Conservation (phyloP, 2,888 invertebrate genomes). For the Leptinotarsa tumamoca region DNA sequence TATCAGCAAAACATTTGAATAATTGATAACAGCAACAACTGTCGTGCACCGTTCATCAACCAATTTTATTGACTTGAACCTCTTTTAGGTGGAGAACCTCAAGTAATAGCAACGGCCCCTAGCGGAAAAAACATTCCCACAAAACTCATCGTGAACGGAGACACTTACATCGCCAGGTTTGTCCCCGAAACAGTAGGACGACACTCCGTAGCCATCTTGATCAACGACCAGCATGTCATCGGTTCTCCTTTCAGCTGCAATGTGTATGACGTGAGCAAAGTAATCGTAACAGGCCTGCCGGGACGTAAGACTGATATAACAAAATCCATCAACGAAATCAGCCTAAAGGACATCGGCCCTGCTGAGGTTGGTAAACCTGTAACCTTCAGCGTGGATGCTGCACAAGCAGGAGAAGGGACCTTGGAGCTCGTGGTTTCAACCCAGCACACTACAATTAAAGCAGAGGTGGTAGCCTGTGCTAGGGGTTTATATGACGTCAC, state of each 20-base stretch:
- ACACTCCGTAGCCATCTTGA: conserved; percentile 84
- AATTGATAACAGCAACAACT: no score
- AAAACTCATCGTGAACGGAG: conserved; percentile 75
- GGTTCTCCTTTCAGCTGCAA: conserved; percentile 96
- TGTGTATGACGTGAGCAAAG: conserved; percentile 91
- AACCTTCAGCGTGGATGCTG: conserved; percentile 94
- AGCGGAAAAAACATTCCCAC: conserved; percentile 84
- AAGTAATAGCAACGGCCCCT: conserved; percentile 83
- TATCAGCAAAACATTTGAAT: no score
- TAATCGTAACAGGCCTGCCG: conserved; percentile 76
- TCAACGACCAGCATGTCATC: conserved; percentile 86
- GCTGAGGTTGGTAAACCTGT: conserved; percentile 85
- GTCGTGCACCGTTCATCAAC: no score
- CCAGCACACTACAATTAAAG: conserved; percentile 86
- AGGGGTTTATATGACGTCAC: conserved; percentile 93
- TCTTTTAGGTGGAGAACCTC: conserved; percentile 72
- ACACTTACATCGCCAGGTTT: conserved; percentile 83
- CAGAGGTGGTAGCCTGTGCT: conserved; percentile 87
- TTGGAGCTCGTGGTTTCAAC: conserved; percentile 92
- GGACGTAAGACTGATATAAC: conserved; percentile 60
- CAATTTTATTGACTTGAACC: no score
- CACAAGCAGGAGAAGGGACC: conserved; percentile 94
- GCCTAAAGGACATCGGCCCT: conserved; percentile 64
- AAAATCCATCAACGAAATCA: conserved; percentile 60
- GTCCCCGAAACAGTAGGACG: conserved; percentile 89